Percentiles rank a stretch among this genome's conserved stretches.
Evolutionary conservation across 2,888 invertebrate species (phyloP).

Genomic region (Syrista parreyssii): DNA sequence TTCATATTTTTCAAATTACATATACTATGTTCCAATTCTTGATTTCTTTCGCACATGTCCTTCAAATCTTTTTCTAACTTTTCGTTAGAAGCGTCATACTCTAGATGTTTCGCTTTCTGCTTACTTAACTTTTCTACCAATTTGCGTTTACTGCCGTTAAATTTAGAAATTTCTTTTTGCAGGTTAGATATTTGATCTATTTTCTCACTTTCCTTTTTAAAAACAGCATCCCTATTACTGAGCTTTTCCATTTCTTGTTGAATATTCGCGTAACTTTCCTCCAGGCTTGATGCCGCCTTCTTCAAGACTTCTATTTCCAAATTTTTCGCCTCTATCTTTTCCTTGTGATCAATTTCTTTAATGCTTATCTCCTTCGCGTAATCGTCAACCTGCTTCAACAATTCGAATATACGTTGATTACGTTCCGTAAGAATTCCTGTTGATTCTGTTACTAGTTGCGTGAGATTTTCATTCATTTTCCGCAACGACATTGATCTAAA

Average conservation of each 20-base stretch:
- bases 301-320: conserved; percentile 27
- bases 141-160: conserved; percentile 32
- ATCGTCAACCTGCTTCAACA: conserved; percentile 24
- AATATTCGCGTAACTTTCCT: conserved; percentile 22
- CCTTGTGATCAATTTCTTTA: conserved; percentile 19
- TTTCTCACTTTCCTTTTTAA: conserved; percentile 33
- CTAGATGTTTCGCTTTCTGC: conserved; percentile 30
- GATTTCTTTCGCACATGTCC: conserved; percentile 34
- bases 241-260: conserved; percentile 28
- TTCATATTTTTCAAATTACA: conserved; percentile 26
- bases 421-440: conserved; percentile 27
- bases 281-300: conserved; percentile 27
- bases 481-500: conserved; percentile 34
- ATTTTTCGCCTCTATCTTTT: conserved; percentile 19
- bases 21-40: conserved; percentile 26
- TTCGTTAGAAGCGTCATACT: conserved; percentile 30
- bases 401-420: conserved; percentile 26
- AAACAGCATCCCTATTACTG: conserved; percentile 24
- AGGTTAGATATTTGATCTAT: conserved; percentile 33
- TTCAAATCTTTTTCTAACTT: conserved; percentile 35
- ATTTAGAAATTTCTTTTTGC: conserved; percentile 31
- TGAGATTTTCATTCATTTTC: conserved; percentile 32
- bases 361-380: conserved; percentile 19
- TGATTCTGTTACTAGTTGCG: conserved; percentile 19
- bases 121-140: conserved; percentile 29